Evolutionary conservation across 2,888 invertebrate genomes (phyloP).

Genomic region (Seira sanloemensis): DNA sequence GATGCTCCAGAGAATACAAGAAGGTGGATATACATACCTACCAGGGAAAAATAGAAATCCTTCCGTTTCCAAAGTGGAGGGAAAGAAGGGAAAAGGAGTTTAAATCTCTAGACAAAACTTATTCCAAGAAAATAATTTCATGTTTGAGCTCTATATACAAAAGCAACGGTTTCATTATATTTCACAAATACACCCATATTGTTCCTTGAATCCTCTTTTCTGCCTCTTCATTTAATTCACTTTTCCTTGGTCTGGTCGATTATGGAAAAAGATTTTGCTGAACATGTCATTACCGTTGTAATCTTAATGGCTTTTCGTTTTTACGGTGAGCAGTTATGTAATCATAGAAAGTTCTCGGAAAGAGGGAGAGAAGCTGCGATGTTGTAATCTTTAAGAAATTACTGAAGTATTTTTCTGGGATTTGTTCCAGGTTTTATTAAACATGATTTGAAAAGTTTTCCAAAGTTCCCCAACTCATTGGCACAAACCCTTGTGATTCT

Average conservation of each 20-base stretch:
- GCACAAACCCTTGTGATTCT: not conserved
- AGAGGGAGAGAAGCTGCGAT: no score
- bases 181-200: not conserved
- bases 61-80: not conserved
- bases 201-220: not conserved
- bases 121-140: constrained; percentile 14
- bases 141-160: not conserved
- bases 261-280: not conserved
- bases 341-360: not conserved
- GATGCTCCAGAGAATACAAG: constrained; percentile 37
- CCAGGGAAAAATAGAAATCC: not conserved
- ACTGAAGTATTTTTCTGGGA: constrained; percentile 38
- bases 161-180: not conserved
- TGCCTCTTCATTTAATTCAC: constrained; percentile 24
- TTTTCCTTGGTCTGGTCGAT: constrained; percentile 13
- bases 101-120: constrained; percentile 36
- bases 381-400: constrained; percentile 17
- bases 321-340: not conserved
- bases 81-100: constrained; percentile 17
- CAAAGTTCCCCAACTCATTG: not conserved
- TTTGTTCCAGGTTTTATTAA: constrained; percentile 36
- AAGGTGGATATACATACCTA: not conserved
- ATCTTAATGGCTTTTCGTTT: constrained; percentile 20
- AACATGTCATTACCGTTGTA: constrained; percentile 15
- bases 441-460: not conserved